phyloP scores from a whole-genome alignment of 2,888 invertebrate species.

The Homarus gammarus region DNA sequence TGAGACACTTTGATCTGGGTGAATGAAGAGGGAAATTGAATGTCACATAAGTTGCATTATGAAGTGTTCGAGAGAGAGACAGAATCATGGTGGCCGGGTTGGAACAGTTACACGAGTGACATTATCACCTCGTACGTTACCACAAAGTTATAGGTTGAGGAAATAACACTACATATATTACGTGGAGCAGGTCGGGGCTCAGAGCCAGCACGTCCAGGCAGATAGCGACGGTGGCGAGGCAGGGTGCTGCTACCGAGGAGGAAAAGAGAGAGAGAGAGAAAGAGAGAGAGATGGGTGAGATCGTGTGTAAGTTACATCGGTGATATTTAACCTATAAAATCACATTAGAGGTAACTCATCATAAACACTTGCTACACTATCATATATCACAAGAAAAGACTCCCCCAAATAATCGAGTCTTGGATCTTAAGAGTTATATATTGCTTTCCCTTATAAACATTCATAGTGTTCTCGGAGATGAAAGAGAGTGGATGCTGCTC shows the following conservation, averaged over 20 bases:
- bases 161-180: conserved; percentile 20
- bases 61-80: neutral
- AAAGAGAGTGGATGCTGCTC: too few relatives aligned
- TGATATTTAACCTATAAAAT: too few relatives aligned
- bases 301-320: too few relatives aligned
- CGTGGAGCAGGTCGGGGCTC: neutral
- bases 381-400: too few relatives aligned
- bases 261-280: conserved; percentile 11
- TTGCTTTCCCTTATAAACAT: too few relatives aligned
- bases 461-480: too few relatives aligned
- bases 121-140: neutral
- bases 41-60: neutral
- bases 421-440: too few relatives aligned
- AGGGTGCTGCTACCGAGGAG: neutral
- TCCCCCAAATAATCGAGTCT: too few relatives aligned
- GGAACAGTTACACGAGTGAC: neutral
- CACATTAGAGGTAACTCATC: too few relatives aligned
- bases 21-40: conserved; percentile 7
- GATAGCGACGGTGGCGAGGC: neutral
- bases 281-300: conserved; percentile 6
- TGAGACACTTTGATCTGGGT: neutral
- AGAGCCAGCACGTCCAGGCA: neutral
- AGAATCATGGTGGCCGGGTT: neutral
- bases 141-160: neutral
- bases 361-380: too few relatives aligned